These are phyloP conservation scores for Brachionus asplanchnoidis DNA, from an alignment of 1,140 invertebrate genomes.

Conservation along the genomic window DNA sequence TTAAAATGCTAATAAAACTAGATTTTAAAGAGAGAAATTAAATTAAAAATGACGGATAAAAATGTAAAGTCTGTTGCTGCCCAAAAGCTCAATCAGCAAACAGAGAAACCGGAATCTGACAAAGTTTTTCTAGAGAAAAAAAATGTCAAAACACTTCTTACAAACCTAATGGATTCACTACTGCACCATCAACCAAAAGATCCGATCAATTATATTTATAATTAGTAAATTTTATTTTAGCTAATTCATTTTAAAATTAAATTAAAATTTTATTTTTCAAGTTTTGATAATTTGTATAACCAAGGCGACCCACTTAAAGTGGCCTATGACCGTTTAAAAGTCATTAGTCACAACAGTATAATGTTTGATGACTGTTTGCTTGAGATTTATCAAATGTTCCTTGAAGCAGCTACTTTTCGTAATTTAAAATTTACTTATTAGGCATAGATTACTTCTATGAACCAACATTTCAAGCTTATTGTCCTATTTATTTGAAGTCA, in stretches of 20 bases:
- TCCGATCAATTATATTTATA: conserved; percentile 14
- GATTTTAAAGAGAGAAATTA: background rate
- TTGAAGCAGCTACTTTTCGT: background rate
- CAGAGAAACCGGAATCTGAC: conserved; percentile 2
- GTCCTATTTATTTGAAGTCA: no score
- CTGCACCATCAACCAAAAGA: conserved; percentile 10
- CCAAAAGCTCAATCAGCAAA: background rate
- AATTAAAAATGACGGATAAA: background rate
- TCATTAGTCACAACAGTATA: background rate
- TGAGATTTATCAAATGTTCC: conserved; percentile 30
- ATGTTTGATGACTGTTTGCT: conserved; percentile 40
- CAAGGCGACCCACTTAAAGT: conserved; percentile 5
- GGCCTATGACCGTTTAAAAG: background rate
- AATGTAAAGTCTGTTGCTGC: background rate
- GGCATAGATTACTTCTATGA: no score
- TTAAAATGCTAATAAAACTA: background rate
- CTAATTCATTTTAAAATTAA: background rate
- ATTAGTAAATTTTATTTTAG: background rate
- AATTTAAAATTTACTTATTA: background rate
- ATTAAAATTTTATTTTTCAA: background rate
- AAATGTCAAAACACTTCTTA: conserved; percentile 9
- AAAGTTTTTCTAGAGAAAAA: conserved; percentile 21
- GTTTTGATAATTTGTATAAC: conserved; percentile 26
- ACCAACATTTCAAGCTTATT: no score
- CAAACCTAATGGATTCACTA: background rate